These are phyloP conservation scores for Anisognathus igniventris DNA, from an alignment of 2,797 vertebrate species.

Conservation along the genomic window DNA sequence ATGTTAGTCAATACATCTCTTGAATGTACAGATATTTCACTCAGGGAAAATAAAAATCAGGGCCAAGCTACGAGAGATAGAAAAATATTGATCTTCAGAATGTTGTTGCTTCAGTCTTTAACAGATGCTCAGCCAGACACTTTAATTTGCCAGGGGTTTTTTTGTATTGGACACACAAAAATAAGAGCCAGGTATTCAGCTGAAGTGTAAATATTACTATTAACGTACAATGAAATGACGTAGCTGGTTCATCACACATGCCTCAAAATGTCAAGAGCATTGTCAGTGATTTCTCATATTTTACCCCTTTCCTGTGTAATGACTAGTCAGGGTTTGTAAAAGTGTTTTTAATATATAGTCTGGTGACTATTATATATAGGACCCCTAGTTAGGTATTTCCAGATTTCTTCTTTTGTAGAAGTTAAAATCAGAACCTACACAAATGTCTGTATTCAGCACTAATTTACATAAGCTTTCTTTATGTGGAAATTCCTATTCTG, in stretches of 20 bases:
- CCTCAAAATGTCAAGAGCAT: background rate
- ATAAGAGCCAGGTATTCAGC: background rate
- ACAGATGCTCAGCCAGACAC: background rate
- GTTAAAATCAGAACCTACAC: background rate
- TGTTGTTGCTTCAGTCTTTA: background rate
- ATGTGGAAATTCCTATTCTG: background rate
- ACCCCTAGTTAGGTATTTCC: background rate
- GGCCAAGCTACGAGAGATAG: background rate
- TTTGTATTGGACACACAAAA: background rate
- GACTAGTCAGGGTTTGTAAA: background rate
- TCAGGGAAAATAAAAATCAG: background rate
- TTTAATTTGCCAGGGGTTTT: background rate
- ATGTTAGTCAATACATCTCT: background rate
- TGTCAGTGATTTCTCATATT: background rate
- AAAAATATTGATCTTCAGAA: background rate
- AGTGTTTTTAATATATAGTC: background rate
- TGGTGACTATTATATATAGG: background rate
- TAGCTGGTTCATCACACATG: background rate
- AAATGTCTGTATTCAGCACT: background rate
- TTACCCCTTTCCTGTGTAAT: background rate
- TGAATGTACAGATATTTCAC: background rate
- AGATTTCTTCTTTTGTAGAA: background rate
- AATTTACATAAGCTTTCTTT: background rate
- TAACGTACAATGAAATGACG: background rate
- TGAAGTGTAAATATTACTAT: background rate